Evolutionary conservation across 2,797 vertebrate species (phyloP).

Genomic region (Sebastiscus albofasciatus): DNA sequence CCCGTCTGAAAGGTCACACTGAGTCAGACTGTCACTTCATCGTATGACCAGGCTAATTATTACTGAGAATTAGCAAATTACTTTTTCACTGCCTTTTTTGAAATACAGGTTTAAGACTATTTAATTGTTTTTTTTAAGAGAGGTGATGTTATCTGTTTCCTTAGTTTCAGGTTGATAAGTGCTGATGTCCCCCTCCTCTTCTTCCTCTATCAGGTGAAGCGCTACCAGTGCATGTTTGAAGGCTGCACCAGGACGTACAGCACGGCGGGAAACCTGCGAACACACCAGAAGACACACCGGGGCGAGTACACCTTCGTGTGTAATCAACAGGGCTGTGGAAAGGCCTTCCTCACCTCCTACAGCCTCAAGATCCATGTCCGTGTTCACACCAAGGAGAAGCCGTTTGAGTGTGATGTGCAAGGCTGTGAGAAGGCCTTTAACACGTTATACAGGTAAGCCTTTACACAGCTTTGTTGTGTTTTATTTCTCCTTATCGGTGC

Average conservation of each 20-base stretch:
- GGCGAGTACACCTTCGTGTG: slow-evolving; percentile 99
- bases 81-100: neutral
- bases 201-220: slow-evolving; percentile 88
- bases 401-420: slow-evolving; percentile 98
- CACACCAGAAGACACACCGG: slow-evolving; percentile 97
- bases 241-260: slow-evolving; percentile 98
- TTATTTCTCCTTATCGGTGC: neutral
- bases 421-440: slow-evolving; percentile 99
- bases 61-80: slow-evolving; percentile 18
- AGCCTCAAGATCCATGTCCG: slow-evolving; percentile 98
- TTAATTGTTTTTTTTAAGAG: neutral
- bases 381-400: slow-evolving; percentile 99
- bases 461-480: neutral
- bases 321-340: slow-evolving; percentile 97
- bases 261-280: slow-evolving; percentile 97
- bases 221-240: slow-evolving; percentile 98
- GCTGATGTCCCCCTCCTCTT: neutral
- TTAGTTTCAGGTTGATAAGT: neutral
- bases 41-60: slow-evolving; percentile 12
- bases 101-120: neutral
- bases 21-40: slow-evolving; percentile 39
- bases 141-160: neutral
- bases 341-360: slow-evolving; percentile 99
- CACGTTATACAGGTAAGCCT: slow-evolving; percentile 91
- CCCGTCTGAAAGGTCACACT: slow-evolving; percentile 47